Percentiles rank a stretch among this genome's conserved stretches.
Evolutionary conservation across 1,140 invertebrate genomes (phyloP).

Genomic region (Galleria mellonella): DNA sequence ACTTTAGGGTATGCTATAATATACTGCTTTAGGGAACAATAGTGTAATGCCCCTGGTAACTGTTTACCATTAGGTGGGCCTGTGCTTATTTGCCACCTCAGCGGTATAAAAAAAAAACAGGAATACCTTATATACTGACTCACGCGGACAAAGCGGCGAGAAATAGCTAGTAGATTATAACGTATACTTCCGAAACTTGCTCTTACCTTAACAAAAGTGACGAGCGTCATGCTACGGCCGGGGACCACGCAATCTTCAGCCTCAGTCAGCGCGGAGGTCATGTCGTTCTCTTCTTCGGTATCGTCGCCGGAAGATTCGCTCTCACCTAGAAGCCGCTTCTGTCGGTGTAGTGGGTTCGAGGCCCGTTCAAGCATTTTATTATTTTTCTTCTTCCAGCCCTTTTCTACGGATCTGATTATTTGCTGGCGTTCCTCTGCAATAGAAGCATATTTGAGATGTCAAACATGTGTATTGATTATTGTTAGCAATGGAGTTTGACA

Average conservation of each 20-base stretch:
- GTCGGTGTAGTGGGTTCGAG: conserved; percentile 66
- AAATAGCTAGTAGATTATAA: too few relatives aligned
- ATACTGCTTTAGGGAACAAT: too few relatives aligned
- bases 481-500: too few relatives aligned
- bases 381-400: conserved; percentile 80
- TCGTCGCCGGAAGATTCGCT: conserved; percentile 44
- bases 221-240: conserved; percentile 88
- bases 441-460: too few relatives aligned
- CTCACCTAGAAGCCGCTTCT: conserved; percentile 28
- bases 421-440: conserved; percentile 80
- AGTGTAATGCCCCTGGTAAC: too few relatives aligned
- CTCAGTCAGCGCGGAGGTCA: conserved; percentile 75
- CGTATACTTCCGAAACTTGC: too few relatives aligned
- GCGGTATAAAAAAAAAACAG: too few relatives aligned
- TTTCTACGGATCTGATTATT: conserved; percentile 84
- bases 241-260: conserved; percentile 86
- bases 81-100: too few relatives aligned
- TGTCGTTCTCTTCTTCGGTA: conserved; percentile 46
- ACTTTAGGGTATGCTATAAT: too few relatives aligned
- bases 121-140: too few relatives aligned
- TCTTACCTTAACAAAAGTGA: conserved; percentile 80
- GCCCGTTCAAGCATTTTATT: conserved; percentile 72
- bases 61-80: too few relatives aligned
- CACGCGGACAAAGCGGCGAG: too few relatives aligned
- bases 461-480: neutral